phyloP scores from a whole-genome alignment of 1,140 invertebrate species.

The Whitmania pigra region DNA sequence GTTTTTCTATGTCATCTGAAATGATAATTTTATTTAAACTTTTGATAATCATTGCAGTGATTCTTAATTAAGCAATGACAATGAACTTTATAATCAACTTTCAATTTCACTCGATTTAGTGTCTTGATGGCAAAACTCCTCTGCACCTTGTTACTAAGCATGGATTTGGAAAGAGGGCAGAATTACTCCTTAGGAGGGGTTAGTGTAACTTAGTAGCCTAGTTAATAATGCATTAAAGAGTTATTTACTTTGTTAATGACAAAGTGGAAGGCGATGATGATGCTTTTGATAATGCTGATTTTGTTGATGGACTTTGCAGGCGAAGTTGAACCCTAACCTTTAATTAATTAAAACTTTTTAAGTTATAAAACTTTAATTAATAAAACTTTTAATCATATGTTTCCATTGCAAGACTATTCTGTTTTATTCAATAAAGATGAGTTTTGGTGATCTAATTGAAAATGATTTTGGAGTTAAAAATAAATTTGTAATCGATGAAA shows the following conservation, averaged over 20 bases:
- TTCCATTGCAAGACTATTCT: too few species aligned
- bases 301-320: background rate
- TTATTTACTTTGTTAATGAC: too few species aligned
- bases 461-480: too few species aligned
- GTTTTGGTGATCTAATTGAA: too few species aligned
- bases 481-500: too few species aligned
- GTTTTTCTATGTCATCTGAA: too few species aligned
- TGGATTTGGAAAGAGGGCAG: constrained; percentile 53
- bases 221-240: too few species aligned
- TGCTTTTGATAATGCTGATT: background rate
- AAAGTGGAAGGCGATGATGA: constrained; percentile 36
- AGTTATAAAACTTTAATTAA: background rate
- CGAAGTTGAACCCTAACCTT: too few species aligned
- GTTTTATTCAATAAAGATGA: too few species aligned
- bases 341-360: too few species aligned
- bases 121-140: constrained; percentile 45
- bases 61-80: background rate
- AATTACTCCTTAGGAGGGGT: constrained; percentile 46
- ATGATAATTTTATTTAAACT: background rate
- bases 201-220: too few species aligned
- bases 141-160: constrained; percentile 56
- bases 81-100: background rate
- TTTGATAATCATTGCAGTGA: background rate
- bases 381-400: background rate
- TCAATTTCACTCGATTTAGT: background rate